phyloP scores from a whole-genome alignment of 2,797 vertebrate genomes.

The Acridotheres tristis region DNA sequence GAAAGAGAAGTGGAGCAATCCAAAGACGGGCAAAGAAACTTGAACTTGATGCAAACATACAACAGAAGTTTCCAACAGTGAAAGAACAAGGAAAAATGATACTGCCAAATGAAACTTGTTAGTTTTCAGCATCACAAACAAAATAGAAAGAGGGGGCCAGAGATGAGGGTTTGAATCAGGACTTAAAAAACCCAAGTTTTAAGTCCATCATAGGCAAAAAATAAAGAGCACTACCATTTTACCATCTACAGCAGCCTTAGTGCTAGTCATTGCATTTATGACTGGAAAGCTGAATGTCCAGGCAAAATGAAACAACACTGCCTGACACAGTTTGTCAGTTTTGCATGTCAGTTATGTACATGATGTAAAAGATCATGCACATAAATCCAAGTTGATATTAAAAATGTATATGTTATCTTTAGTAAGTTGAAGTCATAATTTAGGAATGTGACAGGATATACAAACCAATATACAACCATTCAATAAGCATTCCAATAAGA shows the following conservation, averaged over 20 bases:
- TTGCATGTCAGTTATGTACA: neutral
- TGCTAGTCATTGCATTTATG: neutral
- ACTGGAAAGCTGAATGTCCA: neutral
- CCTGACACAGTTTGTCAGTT: neutral
- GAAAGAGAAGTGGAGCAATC: neutral
- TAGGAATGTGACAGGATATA: neutral
- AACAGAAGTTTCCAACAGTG: neutral
- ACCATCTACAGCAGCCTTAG: neutral
- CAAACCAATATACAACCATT: neutral
- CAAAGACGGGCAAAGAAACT: neutral
- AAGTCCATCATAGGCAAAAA: neutral
- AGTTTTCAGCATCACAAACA: neutral
- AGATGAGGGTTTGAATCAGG: neutral
- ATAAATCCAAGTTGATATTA: neutral
- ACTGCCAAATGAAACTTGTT: neutral
- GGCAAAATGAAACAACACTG: neutral
- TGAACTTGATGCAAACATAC: neutral
- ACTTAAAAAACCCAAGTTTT: neutral
- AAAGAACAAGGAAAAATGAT: neutral
- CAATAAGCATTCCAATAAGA: neutral
- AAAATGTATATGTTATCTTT: neutral
- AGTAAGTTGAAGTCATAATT: neutral
- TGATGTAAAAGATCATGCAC: neutral
- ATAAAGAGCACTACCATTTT: neutral
- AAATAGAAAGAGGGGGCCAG: neutral